These are phyloP conservation scores for Portunus trituberculatus DNA, from an alignment of 1,140 invertebrate species.

Conservation along the genomic window DNA sequence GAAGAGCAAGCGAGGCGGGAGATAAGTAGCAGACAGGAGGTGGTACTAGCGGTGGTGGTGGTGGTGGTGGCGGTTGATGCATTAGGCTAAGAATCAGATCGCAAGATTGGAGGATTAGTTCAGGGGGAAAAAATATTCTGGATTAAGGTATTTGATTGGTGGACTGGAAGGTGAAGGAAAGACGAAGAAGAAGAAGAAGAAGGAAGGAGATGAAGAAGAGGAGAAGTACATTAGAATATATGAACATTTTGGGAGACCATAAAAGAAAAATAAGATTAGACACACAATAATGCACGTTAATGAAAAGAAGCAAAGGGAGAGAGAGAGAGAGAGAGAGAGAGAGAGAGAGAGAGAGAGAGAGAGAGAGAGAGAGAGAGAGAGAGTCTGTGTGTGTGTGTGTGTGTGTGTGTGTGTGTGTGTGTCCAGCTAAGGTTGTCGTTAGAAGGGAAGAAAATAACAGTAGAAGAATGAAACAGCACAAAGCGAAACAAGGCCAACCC, in stretches of 20 bases:
- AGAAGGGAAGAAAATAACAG: not conserved
- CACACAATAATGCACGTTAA: too few species aligned
- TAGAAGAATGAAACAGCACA: not conserved
- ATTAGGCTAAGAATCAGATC: not conserved
- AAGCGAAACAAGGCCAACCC: not conserved
- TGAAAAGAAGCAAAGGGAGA: not conserved
- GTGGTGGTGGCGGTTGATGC: not conserved
- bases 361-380: slow-evolving; percentile 40
- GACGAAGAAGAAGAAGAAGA: not conserved
- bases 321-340: slow-evolving; percentile 39
- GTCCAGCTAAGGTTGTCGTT: not conserved
- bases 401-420: too few species aligned
- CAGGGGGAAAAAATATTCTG: too few species aligned
- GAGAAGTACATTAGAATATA: too few species aligned
- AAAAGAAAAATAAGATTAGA: too few species aligned
- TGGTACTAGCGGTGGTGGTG: too few species aligned
- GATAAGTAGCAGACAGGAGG: not conserved
- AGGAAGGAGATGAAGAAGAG: not conserved
- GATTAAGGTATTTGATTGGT: too few species aligned
- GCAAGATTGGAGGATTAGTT: not conserved
- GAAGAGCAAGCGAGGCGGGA: not conserved
- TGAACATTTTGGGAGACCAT: too few species aligned
- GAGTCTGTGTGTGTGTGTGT: too few species aligned
- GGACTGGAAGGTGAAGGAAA: too few species aligned
- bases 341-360: slow-evolving; percentile 52